Percentiles rank a stretch among this genome's conserved stretches.
Evolutionary conservation across 1,140 invertebrate genomes (phyloP).

Genomic region (Pachypsylla venusta): DNA sequence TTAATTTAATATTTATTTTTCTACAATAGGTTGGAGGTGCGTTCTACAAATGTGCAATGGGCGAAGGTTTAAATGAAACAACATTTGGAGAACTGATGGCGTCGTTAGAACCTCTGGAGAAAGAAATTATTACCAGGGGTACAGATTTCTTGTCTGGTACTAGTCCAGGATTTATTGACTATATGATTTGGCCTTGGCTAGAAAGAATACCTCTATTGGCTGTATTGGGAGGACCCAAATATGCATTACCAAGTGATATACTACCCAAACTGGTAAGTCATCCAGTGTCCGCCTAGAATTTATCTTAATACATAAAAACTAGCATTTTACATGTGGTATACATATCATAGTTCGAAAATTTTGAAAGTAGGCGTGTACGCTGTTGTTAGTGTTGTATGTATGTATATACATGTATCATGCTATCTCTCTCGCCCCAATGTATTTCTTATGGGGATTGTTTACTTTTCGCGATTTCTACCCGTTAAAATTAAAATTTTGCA

Average conservation of each 20-base stretch:
- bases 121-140: slow-evolving; percentile 43
- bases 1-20: slow-evolving; percentile 12
- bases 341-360: too few species aligned
- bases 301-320: too few species aligned
- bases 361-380: too few species aligned
- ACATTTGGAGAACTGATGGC: slow-evolving; percentile 33
- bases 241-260: slow-evolving; percentile 33
- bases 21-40: slow-evolving; percentile 19
- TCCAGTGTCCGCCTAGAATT: too few species aligned
- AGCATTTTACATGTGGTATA: too few species aligned
- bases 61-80: slow-evolving; percentile 21
- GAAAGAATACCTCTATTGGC: slow-evolving; percentile 46
- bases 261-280: slow-evolving; percentile 35
- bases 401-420: too few species aligned
- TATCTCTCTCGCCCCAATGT: too few species aligned
- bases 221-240: slow-evolving; percentile 38
- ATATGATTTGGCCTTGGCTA: slow-evolving; percentile 83
- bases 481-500: too few species aligned
- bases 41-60: slow-evolving; percentile 21
- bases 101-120: slow-evolving; percentile 47
- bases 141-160: slow-evolving; percentile 40
- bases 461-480: too few species aligned
- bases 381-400: too few species aligned
- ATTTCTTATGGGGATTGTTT: too few species aligned
- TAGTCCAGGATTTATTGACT: slow-evolving; percentile 66